Base-by-base conservation (phyloP, 2,113 vertebrate species). In the Percopsis transmontana region DNA sequence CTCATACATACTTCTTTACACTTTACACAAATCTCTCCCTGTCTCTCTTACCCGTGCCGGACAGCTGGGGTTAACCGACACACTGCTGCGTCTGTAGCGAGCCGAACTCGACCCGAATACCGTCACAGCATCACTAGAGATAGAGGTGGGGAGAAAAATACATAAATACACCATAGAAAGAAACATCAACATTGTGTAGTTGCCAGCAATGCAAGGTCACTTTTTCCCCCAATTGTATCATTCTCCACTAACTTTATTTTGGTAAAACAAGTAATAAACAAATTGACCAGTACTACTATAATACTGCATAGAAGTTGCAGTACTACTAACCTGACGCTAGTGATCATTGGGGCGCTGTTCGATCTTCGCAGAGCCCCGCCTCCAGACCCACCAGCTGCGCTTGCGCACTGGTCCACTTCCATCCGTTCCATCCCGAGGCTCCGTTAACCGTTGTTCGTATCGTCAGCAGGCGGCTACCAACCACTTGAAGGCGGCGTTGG, bases 281-380 rank as follows among this genome's bases (percentile, higher is more conserved):
- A n/a, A n/a, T n/a, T n/a, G n/a, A n/a, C n/a, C n/a, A n/a, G n/a
- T n/a, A n/a, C n/a, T n/a, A n/a, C n/a, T n/a, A n/a, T n/a, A n/a
- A n/a, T n/a, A n/a, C n/a, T 18, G 44, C 1, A n/a, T 21, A 6
- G 2, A 0, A 0, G 24, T 0, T 72, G 81, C 10, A 72, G 12
- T 81, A 77, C 58, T 64, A 77, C 89, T 70, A 16, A 94, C 92
- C 91, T 92, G 85, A 93, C 91, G 42, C 89, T 88, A 5, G 91
- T 91, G 79, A 93, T 94, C 92, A 93, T 94, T 62, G 93, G 92
- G 84, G 92, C 92, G 87, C 92, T 94, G 76, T 93, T 94, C 16
- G 91, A 94, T 64, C 93, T 88, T 39, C 93, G 91, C 2, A 94
- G 88, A 2, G 87, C 83, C 65, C 91, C 91, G 82, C 90, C 89